These are phyloP conservation scores for Leptopterna dolabrata DNA, from an alignment of 2,888 invertebrate species.

Conservation along the genomic window DNA sequence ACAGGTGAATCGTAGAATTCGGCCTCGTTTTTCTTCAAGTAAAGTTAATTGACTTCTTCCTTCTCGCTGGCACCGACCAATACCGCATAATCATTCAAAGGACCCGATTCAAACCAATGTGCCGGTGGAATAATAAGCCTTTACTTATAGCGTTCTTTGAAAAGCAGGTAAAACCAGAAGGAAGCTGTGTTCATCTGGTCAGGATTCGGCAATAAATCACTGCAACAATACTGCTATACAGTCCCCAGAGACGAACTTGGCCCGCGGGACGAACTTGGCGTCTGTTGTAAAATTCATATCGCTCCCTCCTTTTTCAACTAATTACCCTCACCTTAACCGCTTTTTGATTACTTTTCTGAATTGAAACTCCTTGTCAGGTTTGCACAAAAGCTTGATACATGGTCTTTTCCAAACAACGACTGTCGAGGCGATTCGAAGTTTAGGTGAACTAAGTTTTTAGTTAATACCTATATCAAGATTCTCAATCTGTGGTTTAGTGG, in stretches of 20 bases:
- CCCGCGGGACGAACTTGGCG: neutral
- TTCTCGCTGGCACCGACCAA: no score
- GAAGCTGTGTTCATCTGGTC: neutral
- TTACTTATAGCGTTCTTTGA: no score
- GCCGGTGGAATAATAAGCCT: no score
- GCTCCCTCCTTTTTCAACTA: neutral
- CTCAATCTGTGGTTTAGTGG: no score
- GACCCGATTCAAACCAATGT: no score
- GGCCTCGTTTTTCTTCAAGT: no score
- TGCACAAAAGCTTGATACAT: neutral
- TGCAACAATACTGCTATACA: constrained; percentile 1
- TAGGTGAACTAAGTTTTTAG: neutral
- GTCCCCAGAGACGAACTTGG: neutral
- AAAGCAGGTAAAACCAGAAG: neutral
- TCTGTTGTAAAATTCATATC: neutral
- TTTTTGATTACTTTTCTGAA: constrained; percentile 11
- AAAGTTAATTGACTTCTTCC: no score
- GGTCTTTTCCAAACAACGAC: neutral
- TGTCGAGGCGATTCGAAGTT: neutral
- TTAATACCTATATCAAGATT: no score
- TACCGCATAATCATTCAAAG: no score
- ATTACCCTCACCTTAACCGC: neutral
- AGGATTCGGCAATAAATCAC: neutral
- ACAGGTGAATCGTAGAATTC: no score
- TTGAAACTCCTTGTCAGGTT: neutral